Base-by-base conservation (phyloP, 2,113 vertebrate species). In the Pollimyrus isidori region DNA sequence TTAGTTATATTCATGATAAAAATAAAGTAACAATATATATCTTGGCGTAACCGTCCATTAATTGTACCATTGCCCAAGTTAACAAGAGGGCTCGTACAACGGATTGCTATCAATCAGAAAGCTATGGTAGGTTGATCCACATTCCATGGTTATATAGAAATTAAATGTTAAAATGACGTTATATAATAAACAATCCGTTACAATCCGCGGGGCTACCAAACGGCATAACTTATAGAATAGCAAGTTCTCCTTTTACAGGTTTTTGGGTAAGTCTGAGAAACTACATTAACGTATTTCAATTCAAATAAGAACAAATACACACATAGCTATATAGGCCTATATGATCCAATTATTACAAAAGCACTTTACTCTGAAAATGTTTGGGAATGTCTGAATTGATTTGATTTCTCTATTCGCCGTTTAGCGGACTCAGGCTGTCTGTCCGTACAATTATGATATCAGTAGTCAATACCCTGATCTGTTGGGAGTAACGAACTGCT, bases 381-480 rank as follows among this genome's bases (percentile, higher is more conserved):
- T 39, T 1, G 69, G 30, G 23, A 69, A 69, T 35, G 65, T 69
- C 91, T 90, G 92, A 86, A 19, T 91, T 76, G 1, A 2, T 39
- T 13, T 42, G 73, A 80, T 80, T 48, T 84, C 19, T 48, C 62
- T 30, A 3, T 13, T 84, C 21, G 48, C 49, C 56, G 23, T 86
- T 46, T 48, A 26, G 85, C 50, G 13, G 48, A 35, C 85, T 35
- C 23, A 48, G 48, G 45, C 35, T 76, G 91, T 91, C 92, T 92
- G 91, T 94, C 95, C 95, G 95, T 94, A 46, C 87, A 87, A 90
- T 89, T 91, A 91, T 93, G 90, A 92, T 92, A 87, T 90, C 94
- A 91, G 94, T 92, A 95, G 90, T 94, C 94, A 92, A 95, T 95
- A 96, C 94, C 95, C 95, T 95, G 95, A 96, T 96, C 94, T 93